Conservation (phyloP, 2,113 vertebrate genomes). For the Forbesichthys papilliferus region DNA sequence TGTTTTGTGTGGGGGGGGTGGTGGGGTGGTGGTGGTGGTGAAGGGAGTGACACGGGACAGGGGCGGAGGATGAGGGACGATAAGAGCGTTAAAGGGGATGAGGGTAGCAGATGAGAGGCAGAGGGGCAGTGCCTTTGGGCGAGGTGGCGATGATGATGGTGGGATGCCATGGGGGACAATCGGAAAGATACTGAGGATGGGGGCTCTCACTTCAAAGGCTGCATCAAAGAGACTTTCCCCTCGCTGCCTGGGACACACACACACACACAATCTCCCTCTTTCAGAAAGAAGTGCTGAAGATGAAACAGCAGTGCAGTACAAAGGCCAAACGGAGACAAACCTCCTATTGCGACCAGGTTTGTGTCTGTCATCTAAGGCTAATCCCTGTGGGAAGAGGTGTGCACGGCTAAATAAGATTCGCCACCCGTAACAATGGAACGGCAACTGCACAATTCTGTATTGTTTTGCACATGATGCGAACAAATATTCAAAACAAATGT, state of each 20-base stretch:
- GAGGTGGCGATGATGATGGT: constrained; percentile 15
- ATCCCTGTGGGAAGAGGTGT: constrained; percentile 55
- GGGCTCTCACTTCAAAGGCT: constrained; percentile 62
- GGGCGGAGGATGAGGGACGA: not conserved
- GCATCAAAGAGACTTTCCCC: constrained; percentile 51
- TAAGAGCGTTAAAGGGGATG: constrained; percentile 41
- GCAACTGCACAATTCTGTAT: not conserved
- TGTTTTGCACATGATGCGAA: too few species aligned
- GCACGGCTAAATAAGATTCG: constrained; percentile 20
- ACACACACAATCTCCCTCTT: constrained; percentile 33
- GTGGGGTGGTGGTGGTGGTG: too few species aligned
- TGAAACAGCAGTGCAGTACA: constrained; percentile 51
- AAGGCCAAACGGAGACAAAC: constrained; percentile 53
- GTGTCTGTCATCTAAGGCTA: constrained; percentile 36
- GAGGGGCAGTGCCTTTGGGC: constrained; percentile 44
- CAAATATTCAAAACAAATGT: too few species aligned
- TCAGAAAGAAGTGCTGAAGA: constrained; percentile 22
- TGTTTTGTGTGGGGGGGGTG: too few species aligned
- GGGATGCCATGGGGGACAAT: not conserved
- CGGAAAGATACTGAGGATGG: constrained; percentile 58
- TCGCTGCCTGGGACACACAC: not conserved
- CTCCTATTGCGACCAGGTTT: constrained; percentile 26
- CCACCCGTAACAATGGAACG: not conserved
- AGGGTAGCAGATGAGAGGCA: constrained; percentile 58
- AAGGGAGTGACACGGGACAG: constrained; percentile 10